Percentiles rank a stretch among this genome's conserved stretches.
phyloP scores from a whole-genome alignment of 2,888 invertebrate genomes.

The Galeruca laticollis region DNA sequence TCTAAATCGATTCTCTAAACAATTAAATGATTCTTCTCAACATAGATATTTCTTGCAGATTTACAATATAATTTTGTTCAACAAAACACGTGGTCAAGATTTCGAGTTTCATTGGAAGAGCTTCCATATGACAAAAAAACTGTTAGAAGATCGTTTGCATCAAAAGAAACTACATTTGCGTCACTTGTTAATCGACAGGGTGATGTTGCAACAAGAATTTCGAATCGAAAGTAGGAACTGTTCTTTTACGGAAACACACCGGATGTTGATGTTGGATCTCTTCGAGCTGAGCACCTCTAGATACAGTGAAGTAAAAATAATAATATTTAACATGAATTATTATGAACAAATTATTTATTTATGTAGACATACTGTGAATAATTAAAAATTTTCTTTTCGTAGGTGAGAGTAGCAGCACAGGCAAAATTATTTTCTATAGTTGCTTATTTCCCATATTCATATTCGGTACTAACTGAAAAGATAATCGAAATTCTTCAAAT shows the following conservation, averaged over 20 bases:
- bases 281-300: conserved; percentile 74
- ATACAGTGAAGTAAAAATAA: conserved; percentile 73
- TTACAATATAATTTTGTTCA: conserved; percentile 74
- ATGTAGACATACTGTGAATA: background rate
- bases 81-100: conserved; percentile 69
- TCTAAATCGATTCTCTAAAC: too few relatives aligned
- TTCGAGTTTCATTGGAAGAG: conserved; percentile 77
- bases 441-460: conserved; percentile 77
- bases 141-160: conserved; percentile 74
- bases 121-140: conserved; percentile 73
- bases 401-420: conserved; percentile 79
- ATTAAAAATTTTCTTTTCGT: conserved; percentile 44
- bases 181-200: conserved; percentile 75
- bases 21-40: too few relatives aligned
- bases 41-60: conserved; percentile 68
- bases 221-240: conserved; percentile 66
- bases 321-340: background rate
- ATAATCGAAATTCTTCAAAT: conserved; percentile 73
- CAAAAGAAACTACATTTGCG: conserved; percentile 73
- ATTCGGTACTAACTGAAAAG: conserved; percentile 74
- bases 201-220: conserved; percentile 75
- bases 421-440: conserved; percentile 74
- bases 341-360: background rate
- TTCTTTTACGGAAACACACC: conserved; percentile 73
- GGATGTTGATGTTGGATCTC: conserved; percentile 72